These are phyloP conservation scores for Atractosteus spatula DNA, from an alignment of 2,113 vertebrate species.

Conservation along the genomic window DNA sequence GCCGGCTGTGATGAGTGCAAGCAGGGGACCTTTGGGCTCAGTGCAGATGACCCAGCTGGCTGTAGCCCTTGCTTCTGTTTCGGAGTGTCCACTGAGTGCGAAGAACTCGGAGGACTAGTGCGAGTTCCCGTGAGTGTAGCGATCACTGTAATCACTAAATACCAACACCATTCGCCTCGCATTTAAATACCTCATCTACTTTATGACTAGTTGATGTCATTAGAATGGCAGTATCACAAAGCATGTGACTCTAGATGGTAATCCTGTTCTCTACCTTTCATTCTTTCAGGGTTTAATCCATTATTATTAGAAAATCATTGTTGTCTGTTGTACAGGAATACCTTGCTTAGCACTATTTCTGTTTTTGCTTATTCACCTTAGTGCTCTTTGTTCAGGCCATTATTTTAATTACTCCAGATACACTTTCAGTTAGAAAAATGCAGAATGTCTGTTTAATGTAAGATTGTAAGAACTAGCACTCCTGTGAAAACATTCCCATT, in stretches of 20 bases:
- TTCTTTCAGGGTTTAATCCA: too few species aligned
- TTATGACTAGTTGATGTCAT: too few species aligned
- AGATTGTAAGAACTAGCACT: not conserved
- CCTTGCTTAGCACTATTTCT: not conserved
- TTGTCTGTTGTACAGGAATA: slow-evolving; percentile 13
- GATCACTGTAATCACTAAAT: too few species aligned
- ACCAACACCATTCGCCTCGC: too few species aligned
- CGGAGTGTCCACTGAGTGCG: slow-evolving; percentile 73
- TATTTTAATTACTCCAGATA: not conserved
- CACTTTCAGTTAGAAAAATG: not conserved
- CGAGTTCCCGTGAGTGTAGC: slow-evolving; percentile 69
- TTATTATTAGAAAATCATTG: too few species aligned
- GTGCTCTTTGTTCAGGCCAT: slow-evolving; percentile 8
- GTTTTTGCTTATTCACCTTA: slow-evolving; percentile 3
- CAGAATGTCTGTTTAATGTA: not conserved
- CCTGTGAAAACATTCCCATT: too few species aligned
- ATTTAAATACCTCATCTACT: too few species aligned
- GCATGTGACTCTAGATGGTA: too few species aligned
- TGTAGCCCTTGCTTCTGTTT: slow-evolving; percentile 88
- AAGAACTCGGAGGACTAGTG: slow-evolving; percentile 70
- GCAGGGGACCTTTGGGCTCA: slow-evolving; percentile 74
- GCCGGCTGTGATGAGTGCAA: slow-evolving; percentile 78
- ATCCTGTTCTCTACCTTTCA: too few species aligned
- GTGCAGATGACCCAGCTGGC: slow-evolving; percentile 55
- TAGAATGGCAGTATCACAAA: too few species aligned